Evolutionary conservation across 2,113 vertebrate species (phyloP), one percentile per base, ranked within the genome.

Genomic region (Coturnix japonica): DNA sequence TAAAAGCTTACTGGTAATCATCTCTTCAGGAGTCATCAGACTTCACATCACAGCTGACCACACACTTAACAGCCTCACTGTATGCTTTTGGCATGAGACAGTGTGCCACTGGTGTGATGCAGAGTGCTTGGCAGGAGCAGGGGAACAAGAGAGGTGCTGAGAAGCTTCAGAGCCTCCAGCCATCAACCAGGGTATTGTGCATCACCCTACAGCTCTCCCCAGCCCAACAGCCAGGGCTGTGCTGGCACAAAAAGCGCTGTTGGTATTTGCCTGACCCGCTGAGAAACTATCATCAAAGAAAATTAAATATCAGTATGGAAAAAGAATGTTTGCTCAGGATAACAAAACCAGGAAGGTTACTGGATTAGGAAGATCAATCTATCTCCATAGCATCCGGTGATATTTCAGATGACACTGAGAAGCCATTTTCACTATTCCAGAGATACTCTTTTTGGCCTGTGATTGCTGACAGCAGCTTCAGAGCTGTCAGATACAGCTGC

Each of bases 51-150:
- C 4, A 78, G 44, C 35, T 7, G 31, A 81, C 44, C n/a, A 23
- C 4, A 7, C 0, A 0, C 41, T 28, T 81, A n/a, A 41, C 0
- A 0, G 26, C 41, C 46, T 81, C 4, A 0, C 31, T 69, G 35
- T 17, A 64, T 33, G 54, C n/a, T 65, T 70, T 71, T 1, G 4
- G 67, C 74, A 82, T 0, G 0, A 31, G 70, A 82, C 37, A 61
- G 44, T 13, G 28, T 22, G 19, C 9, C 28, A 19, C 49, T 8
- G 10, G 16, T 0, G 1, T 15, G 59, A 69, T 2, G 14, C 46
- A 31, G 39, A 22, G 26, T 7, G 80, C 31, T 88, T 69, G 80
- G 39, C 57, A 61, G 4, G 12, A 56, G 33, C 41, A 82, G 84
- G 76, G 41, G 15, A 44, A n/a, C 21, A n/a, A 33, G 47, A 81